Percentiles rank a stretch among this genome's conserved stretches.
These are phyloP conservation scores for Ectemnius cavifrons DNA, from an alignment of 2,888 invertebrate species.

Conservation along the genomic window DNA sequence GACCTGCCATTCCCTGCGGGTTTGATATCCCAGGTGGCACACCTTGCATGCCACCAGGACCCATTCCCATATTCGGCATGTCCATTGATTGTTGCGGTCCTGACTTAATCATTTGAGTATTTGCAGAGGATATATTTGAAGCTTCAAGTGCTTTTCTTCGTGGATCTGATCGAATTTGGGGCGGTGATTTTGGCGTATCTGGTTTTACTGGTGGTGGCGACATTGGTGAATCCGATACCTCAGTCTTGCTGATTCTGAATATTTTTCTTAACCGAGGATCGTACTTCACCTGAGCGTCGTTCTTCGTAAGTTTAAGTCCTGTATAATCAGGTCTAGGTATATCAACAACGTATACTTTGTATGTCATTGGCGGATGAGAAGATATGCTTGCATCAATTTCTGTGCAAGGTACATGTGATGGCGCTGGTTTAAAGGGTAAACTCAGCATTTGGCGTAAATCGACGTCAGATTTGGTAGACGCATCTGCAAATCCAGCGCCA, in stretches of 20 bases:
- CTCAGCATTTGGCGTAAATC: conserved; percentile 85
- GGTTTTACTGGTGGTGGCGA: conserved; percentile 79
- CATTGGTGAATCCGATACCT: conserved; percentile 82
- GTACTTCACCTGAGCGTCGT: conserved; percentile 84
- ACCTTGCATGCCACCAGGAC: conserved; percentile 43
- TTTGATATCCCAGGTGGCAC: conserved; percentile 43
- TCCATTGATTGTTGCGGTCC: conserved; percentile 55
- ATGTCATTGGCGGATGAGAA: conserved; percentile 87
- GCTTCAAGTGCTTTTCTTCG: conserved; percentile 73
- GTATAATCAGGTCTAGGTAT: conserved; percentile 88
- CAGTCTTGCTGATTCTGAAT: conserved; percentile 83
- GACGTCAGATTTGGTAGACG: conserved; percentile 81
- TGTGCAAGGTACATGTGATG: conserved; percentile 90
- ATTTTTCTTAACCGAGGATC: conserved; percentile 89
- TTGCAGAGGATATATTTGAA: conserved; percentile 57
- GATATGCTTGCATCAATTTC: conserved; percentile 92
- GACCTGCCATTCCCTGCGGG: conserved; percentile 45
- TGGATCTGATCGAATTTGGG: conserved; percentile 72
- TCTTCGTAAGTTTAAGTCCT: conserved; percentile 85
- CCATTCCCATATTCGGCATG: conserved; percentile 61
- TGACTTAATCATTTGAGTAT: conserved; percentile 59
- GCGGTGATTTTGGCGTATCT: conserved; percentile 77
- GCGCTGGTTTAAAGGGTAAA: conserved; percentile 88
- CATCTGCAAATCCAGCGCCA: conserved; percentile 62
- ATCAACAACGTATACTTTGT: conserved; percentile 82